Evolutionary conservation across 2,797 vertebrate genomes (phyloP).

Genomic region (Catharus ustulatus): DNA sequence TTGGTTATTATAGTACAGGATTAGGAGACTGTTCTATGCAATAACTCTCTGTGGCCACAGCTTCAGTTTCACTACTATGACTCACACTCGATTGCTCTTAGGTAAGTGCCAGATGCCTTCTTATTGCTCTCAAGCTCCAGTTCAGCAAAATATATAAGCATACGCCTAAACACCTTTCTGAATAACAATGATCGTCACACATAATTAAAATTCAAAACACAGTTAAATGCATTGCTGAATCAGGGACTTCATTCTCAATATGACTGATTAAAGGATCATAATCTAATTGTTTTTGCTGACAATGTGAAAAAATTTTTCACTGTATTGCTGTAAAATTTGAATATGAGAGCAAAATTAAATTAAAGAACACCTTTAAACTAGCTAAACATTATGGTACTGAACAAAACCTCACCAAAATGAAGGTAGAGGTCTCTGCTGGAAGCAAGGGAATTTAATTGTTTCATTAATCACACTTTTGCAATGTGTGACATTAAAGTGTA

Average conservation of each 20-base stretch:
- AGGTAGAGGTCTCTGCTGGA: conserved; percentile 11
- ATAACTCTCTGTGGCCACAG: conserved; percentile 13
- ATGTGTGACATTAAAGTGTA: conserved; percentile 42
- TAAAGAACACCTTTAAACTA: conserved; percentile 24
- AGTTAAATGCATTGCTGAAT: conserved; percentile 23
- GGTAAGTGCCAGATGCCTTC: conserved; percentile 53
- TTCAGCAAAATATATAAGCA: conserved; percentile 39
- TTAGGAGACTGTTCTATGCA: background rate
- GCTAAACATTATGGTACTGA: conserved; percentile 5
- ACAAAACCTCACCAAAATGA: background rate
- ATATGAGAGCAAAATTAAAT: conserved; percentile 12
- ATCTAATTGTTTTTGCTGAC: conserved; percentile 22
- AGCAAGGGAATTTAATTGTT: conserved; percentile 52
- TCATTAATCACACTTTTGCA: conserved; percentile 64
- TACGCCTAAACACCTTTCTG: background rate
- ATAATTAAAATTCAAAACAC: conserved; percentile 41
- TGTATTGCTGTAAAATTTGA: background rate
- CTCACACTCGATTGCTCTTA: conserved; percentile 34
- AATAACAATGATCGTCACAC: conserved; percentile 24
- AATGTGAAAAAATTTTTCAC: conserved; percentile 7
- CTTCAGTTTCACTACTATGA: conserved; percentile 44
- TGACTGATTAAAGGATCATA: conserved; percentile 31
- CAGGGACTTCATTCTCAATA: conserved; percentile 9
- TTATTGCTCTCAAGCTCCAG: conserved; percentile 31
- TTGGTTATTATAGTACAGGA: background rate